Conservation (phyloP, 2,888 invertebrate species). For the Plebejus anna region DNA sequence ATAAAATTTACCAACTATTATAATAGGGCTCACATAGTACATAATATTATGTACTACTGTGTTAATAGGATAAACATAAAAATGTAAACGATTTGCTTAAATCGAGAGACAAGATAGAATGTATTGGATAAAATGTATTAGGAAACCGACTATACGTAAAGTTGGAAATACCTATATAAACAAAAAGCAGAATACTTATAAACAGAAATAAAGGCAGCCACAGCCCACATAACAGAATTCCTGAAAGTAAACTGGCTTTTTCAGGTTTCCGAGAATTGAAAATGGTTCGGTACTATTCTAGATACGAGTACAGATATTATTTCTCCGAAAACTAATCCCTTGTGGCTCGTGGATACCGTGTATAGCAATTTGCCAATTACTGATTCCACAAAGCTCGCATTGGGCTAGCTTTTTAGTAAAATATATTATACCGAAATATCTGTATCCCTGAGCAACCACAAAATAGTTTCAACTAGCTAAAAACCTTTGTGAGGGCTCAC, state of each 20-base stretch:
- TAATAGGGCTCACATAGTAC: no score
- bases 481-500: no score
- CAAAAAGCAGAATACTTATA: background rate
- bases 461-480: background rate
- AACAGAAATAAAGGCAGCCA: background rate
- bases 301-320: background rate
- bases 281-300: background rate
- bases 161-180: background rate
- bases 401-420: background rate
- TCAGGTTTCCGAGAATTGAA: background rate
- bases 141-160: no score
- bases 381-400: background rate
- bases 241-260: background rate
- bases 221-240: background rate
- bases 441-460: background rate
- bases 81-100: no score
- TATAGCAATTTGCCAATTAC: background rate
- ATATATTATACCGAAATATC: background rate
- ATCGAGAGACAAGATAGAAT: no score
- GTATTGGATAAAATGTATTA: no score
- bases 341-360: background rate
- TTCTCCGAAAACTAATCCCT: background rate
- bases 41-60: no score
- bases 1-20: no score
- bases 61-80: no score